Percentiles rank a stretch among this genome's conserved stretches.
These are phyloP conservation scores for Irena cyanogastra DNA, from an alignment of 2,113 vertebrate species.

Conservation along the genomic window DNA sequence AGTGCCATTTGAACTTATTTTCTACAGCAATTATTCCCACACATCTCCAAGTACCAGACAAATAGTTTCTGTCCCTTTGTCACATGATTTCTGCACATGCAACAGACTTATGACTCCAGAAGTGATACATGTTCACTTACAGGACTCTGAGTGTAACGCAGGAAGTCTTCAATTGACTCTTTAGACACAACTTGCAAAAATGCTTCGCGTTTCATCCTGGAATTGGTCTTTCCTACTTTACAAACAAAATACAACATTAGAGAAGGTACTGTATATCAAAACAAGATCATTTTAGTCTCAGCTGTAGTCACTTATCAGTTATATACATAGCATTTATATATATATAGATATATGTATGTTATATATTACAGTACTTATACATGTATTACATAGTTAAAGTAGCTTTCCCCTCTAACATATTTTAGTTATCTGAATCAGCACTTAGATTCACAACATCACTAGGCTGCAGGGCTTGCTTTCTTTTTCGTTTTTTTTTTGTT, in stretches of 20 bases:
- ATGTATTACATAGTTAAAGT: background rate
- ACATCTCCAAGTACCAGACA: background rate
- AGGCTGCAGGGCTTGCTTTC: background rate
- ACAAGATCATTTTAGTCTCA: background rate
- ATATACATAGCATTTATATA: background rate
- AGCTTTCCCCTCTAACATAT: background rate
- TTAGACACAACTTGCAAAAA: slow-evolving; percentile 78
- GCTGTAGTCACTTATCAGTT: background rate
- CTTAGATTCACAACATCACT: background rate
- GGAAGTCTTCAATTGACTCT: slow-evolving; percentile 79
- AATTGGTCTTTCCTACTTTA: background rate
- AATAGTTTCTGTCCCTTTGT: background rate
- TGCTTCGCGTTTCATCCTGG: slow-evolving; percentile 77
- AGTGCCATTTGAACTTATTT: background rate
- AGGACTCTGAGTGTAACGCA: slow-evolving; percentile 77
- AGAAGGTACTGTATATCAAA: background rate
- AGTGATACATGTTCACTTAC: slow-evolving; percentile 71
- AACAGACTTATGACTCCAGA: background rate
- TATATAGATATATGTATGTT: too few species aligned
- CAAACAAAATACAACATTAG: background rate
- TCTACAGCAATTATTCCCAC: background rate
- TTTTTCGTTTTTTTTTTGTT: background rate
- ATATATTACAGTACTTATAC: background rate
- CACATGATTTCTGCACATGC: background rate
- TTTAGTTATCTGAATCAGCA: background rate